Conservation (phyloP, 1,140 invertebrate genomes). For the Papilio dardanus region DNA sequence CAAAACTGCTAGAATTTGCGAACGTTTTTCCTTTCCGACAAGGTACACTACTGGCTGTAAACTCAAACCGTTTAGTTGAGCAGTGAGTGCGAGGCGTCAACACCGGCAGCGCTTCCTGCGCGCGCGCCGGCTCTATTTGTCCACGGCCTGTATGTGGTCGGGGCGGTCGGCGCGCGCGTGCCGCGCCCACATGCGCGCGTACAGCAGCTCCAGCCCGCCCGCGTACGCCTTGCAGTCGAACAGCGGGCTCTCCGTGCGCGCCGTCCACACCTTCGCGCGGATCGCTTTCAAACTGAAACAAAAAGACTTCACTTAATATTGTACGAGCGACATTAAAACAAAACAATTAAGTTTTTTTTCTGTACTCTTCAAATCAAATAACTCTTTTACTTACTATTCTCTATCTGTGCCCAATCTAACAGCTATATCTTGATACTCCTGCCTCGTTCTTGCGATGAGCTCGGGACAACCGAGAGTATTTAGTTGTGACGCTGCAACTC, state of each 20-base stretch:
- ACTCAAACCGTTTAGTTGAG: neutral
- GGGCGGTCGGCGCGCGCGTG: conserved; percentile 88
- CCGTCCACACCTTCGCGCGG: conserved; percentile 97
- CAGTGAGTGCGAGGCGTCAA: neutral
- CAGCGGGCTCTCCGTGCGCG: conserved; percentile 93
- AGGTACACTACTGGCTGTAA: neutral
- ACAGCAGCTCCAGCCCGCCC: conserved; percentile 93
- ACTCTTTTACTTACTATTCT: conserved; percentile 90
- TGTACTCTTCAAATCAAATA: too few species aligned
- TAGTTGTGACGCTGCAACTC: conserved; percentile 99
- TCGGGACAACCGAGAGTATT: conserved; percentile 97
- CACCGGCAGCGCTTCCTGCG: neutral
- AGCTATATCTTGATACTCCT: conserved; percentile 98
- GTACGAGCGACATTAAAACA: neutral
- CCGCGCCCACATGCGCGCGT: conserved; percentile 93
- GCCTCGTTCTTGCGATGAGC: conserved; percentile 93
- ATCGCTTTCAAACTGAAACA: conserved; percentile 91
- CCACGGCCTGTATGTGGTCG: conserved; percentile 89
- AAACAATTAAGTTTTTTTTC: too few species aligned
- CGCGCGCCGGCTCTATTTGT: conserved; percentile 61
- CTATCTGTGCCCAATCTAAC: conserved; percentile 94
- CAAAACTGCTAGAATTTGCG: conserved; percentile 8
- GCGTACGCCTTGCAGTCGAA: conserved; percentile 98
- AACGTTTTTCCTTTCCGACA: neutral
- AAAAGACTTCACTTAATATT: conserved; percentile 35